A percentile compares a stretch with the other conserved stretches of the same genome.
Evolutionary conservation across 2,113 vertebrate species (phyloP).

Genomic region (Corydoras maculifer): DNA sequence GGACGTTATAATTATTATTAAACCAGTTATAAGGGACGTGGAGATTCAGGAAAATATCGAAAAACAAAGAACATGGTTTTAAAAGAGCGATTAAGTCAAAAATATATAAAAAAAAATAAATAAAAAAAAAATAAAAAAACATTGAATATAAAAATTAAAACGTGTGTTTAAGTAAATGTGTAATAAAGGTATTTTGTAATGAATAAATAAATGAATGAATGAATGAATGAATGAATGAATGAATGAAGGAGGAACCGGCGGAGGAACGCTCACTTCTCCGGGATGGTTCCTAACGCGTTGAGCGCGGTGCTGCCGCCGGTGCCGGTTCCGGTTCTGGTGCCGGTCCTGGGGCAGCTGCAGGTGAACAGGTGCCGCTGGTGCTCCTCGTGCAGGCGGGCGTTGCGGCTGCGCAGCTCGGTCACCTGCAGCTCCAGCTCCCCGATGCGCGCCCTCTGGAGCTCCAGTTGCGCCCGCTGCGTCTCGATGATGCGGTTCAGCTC

Average conservation of each 20-base stretch:
- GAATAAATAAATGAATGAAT: too few relatives aligned
- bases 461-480: conserved; percentile 85
- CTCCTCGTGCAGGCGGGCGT: conserved; percentile 74
- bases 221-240: too few relatives aligned
- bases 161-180: too few relatives aligned
- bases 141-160: too few relatives aligned
- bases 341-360: conserved; percentile 64
- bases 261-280: conserved; percentile 54
- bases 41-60: too few relatives aligned
- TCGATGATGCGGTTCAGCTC: conserved; percentile 83
- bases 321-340: conserved; percentile 41
- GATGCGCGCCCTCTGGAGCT: conserved; percentile 76
- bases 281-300: conserved; percentile 63
- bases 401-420: conserved; percentile 75
- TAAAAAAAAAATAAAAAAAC: too few relatives aligned
- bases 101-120: too few relatives aligned
- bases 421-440: conserved; percentile 90
- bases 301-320: conserved; percentile 47
- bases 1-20: too few relatives aligned
- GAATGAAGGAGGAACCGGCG: not conserved
- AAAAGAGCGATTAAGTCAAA: too few relatives aligned
- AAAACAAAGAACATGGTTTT: too few relatives aligned
- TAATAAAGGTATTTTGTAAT: too few relatives aligned
- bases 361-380: conserved; percentile 85
- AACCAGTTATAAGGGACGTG: too few relatives aligned